Conservation (phyloP, 2,888 invertebrate genomes). For the Girardia tigrina region DNA sequence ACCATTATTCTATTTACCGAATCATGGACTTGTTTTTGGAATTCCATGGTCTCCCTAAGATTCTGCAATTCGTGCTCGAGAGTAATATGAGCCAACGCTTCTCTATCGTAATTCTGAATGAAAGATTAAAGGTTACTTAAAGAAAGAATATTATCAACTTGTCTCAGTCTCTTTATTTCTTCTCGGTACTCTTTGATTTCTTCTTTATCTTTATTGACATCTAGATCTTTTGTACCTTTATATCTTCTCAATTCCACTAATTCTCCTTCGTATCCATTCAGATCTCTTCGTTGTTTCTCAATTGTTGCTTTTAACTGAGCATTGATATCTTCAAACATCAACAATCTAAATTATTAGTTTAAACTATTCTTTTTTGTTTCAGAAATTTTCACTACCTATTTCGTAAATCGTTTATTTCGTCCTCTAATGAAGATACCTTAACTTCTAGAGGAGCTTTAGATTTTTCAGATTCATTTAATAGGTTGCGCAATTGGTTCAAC, state of each 20-base stretch:
- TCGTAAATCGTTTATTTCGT: constrained; percentile 47
- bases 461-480: constrained; percentile 52
- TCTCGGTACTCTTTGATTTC: not conserved
- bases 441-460: constrained; percentile 53
- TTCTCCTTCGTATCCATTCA: not conserved
- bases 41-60: constrained; percentile 53
- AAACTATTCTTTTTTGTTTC: too few species aligned
- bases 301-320: not conserved
- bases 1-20: constrained; percentile 44
- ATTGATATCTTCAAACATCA: not conserved
- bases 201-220: not conserved
- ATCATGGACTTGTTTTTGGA: constrained; percentile 52
- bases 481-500: constrained; percentile 51
- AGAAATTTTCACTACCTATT: not conserved
- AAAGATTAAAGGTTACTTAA: not conserved
- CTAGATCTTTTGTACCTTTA: not conserved
- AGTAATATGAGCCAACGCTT: constrained; percentile 52
- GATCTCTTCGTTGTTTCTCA: not conserved
- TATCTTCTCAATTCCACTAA: not conserved
- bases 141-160: not conserved
- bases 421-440: constrained; percentile 49
- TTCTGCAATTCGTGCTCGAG: constrained; percentile 53
- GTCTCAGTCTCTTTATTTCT: not conserved
- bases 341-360: not conserved
- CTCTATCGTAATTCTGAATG: constrained; percentile 52